A percentile compares a stretch with the other conserved stretches of the same genome.
phyloP scores from a whole-genome alignment of 2,113 vertebrate genomes.

The Conger conger region DNA sequence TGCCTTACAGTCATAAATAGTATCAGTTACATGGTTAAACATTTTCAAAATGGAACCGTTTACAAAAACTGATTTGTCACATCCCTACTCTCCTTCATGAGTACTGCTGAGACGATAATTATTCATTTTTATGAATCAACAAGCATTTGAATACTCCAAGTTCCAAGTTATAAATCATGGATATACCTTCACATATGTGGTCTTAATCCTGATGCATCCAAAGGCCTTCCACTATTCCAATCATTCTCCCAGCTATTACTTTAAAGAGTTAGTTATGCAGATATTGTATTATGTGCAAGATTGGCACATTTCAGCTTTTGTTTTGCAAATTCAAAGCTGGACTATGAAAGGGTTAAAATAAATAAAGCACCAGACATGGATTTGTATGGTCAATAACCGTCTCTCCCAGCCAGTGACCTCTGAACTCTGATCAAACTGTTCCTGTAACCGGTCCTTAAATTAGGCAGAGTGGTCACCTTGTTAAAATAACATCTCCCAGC shows the following conservation, averaged over 20 bases:
- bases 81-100: background rate
- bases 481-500: conserved; percentile 9
- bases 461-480: background rate
- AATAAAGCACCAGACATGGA: background rate
- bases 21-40: too few species aligned
- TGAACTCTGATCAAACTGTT: background rate
- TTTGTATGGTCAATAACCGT: background rate
- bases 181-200: too few species aligned
- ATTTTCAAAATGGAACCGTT: too few species aligned
- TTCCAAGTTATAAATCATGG: too few species aligned
- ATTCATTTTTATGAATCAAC: background rate
- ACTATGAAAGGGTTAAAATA: background rate
- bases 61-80: too few species aligned
- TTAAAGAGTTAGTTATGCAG: background rate
- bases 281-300: too few species aligned
- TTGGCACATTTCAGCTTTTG: too few species aligned
- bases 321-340: background rate
- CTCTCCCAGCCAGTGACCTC: background rate
- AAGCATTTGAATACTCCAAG: too few species aligned
- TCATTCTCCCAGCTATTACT: background rate
- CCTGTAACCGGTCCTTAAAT: background rate
- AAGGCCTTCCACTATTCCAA: background rate
- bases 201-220: too few species aligned
- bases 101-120: background rate
- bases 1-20: too few species aligned